Evolutionary conservation across 2,888 invertebrate species (phyloP), one percentile per base, ranked within the genome.

Genomic region (Agapostemon virescens): DNA sequence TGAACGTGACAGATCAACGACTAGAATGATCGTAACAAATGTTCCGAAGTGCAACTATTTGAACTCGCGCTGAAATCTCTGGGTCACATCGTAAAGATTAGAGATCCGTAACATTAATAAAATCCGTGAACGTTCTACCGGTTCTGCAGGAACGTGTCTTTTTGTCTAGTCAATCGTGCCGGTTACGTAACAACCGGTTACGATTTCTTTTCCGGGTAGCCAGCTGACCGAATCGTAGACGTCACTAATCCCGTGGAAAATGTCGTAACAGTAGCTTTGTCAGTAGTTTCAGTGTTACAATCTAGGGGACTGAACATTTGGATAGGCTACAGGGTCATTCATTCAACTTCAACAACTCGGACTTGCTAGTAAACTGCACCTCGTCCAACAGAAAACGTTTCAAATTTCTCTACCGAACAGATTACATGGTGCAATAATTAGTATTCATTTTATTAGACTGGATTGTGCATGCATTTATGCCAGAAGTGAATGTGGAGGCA

Each of bases 111-210:
- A 67, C 45, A 69, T 33, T 42, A 17, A 23, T 30, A 73, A 75
- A 78, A 69, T 82, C 66, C 52, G 36, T 63, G 58, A 63, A 64
- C 23, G 66, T 69, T 69, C 69, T 76, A 76, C 73, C 82, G 69
- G 82, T 84, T 77, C 58, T 45, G 42, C 69, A 13, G 67, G 67
- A 72, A 71, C 76, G 71, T 82, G 79, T 75, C 79, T 77, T 81
- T 84, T 79, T 74, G 64, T 79, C 74, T 70, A 69, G 63, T 40
- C 68, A 64, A 75, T 82, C 83, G 78, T 38, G 70, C 17, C 2
- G 64, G 33, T 86, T 85, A 77, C 84, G 82, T 82, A 86, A 86
- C 79, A 81, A 84, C 83, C 84, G 86, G 83, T 85, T 86, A 74
- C 79, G 79, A 81, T 82, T 80, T 79, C 81, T 79, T 84, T 79